These are phyloP conservation scores for Bombyx mori DNA, from an alignment of 1,140 invertebrate genomes.

Conservation along the genomic window DNA sequence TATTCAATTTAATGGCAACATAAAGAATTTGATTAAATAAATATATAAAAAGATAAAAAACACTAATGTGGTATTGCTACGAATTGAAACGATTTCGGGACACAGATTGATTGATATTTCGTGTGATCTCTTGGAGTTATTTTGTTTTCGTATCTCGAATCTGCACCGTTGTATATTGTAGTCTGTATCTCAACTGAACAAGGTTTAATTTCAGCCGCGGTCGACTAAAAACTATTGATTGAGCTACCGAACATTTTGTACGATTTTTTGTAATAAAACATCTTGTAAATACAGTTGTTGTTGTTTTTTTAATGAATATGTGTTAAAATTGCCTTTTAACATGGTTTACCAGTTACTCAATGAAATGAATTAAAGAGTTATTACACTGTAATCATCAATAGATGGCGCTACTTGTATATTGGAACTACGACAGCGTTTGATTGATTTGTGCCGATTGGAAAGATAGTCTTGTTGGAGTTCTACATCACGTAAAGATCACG, in stretches of 20 bases:
- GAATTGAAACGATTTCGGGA: neutral
- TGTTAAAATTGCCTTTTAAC: no score
- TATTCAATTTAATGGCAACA: neutral
- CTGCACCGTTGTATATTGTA: constrained; percentile 49
- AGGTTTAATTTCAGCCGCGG: constrained; percentile 58
- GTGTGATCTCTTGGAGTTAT: constrained; percentile 38
- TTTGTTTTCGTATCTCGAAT: constrained; percentile 34
- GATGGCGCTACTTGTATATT: no score
- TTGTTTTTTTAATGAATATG: constrained; percentile 2
- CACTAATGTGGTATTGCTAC: neutral
- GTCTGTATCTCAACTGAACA: constrained; percentile 35
- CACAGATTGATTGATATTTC: constrained; percentile 7
- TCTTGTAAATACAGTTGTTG: constrained; percentile 18
- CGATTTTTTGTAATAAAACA: constrained; percentile 46
- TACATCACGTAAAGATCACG: no score
- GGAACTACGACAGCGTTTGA: no score
- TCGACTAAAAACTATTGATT: constrained; percentile 57
- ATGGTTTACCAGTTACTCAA: no score
- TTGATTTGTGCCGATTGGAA: no score
- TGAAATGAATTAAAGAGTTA: no score
- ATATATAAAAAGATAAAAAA: neutral
- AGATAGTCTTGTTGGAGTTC: no score
- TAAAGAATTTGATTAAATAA: neutral
- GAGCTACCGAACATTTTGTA: constrained; percentile 21
- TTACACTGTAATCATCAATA: no score